Conservation (phyloP, 2,797 vertebrate species). For the Lagocephalus sceleratus region DNA sequence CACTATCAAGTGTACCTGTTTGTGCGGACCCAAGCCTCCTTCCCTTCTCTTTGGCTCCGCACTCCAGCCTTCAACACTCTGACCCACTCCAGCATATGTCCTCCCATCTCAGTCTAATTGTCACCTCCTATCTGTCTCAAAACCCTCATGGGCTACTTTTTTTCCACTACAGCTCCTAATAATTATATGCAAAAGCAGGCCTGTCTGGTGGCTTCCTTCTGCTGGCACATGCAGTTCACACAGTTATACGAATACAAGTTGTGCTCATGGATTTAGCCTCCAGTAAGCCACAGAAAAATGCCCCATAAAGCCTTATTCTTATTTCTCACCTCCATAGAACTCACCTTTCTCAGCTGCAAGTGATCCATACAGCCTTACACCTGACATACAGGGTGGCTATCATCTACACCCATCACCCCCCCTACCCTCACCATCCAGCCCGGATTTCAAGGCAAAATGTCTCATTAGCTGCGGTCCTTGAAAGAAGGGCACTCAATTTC, state of each 20-base stretch:
- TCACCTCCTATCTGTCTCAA: constrained; percentile 55
- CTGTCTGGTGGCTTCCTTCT: constrained; percentile 29
- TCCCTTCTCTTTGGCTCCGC: constrained; percentile 57
- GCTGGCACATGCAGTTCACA: constrained; percentile 55
- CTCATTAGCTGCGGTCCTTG: constrained; percentile 81
- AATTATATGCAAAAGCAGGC: constrained; percentile 53
- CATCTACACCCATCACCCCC: constrained; percentile 67
- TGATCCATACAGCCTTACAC: constrained; percentile 59
- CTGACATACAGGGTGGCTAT: constrained; percentile 63
- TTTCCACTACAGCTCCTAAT: constrained; percentile 43
- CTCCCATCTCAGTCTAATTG: constrained; percentile 64
- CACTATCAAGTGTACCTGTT: constrained; percentile 77
- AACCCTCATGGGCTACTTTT: constrained; percentile 39
- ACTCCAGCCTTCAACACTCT: constrained; percentile 36
- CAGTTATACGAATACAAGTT: constrained; percentile 44
- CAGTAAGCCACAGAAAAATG: constrained; percentile 53
- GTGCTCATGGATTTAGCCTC: constrained; percentile 47
- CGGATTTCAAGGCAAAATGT: constrained; percentile 81
- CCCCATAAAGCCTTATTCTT: constrained; percentile 52
- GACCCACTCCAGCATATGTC: constrained; percentile 57
- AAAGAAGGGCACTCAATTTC: constrained; percentile 77
- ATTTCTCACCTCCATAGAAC: constrained; percentile 54
- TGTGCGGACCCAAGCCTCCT: constrained; percentile 54
- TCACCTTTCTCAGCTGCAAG: constrained; percentile 44
- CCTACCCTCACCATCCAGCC: constrained; percentile 44